A percentile compares a stretch with the other conserved stretches of the same genome.
These are phyloP conservation scores for Drosophila pegasa DNA, from an alignment of 2,888 invertebrate genomes.

Conservation along the genomic window DNA sequence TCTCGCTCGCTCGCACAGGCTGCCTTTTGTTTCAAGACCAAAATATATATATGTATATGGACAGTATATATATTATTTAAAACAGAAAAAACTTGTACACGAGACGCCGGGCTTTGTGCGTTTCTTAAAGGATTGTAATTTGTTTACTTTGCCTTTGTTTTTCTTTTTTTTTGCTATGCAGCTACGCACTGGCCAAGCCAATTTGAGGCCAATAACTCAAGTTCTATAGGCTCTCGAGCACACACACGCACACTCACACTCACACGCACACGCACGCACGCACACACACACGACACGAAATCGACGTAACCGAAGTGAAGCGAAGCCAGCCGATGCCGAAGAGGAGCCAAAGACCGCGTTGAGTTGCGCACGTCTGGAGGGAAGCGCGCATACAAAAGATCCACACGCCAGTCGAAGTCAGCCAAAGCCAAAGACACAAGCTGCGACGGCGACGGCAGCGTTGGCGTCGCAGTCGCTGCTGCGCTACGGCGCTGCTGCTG, in stretches of 20 bases:
- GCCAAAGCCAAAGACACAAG: slow-evolving; percentile 58
- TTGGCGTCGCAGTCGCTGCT: slow-evolving; percentile 22
- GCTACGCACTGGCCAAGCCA: slow-evolving; percentile 40
- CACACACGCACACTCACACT: slow-evolving; percentile 24
- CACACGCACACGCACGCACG: slow-evolving; percentile 10
- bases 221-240: slow-evolving; percentile 35
- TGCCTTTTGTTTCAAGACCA: slow-evolving; percentile 51
- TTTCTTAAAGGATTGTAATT: slow-evolving; percentile 25
- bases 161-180: slow-evolving; percentile 21
- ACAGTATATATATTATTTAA: slow-evolving; percentile 4
- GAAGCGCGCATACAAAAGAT: slow-evolving; percentile 77
- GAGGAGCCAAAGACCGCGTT: slow-evolving; percentile 71
- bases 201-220: slow-evolving; percentile 59
- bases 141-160: slow-evolving; percentile 33
- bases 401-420: slow-evolving; percentile 68
- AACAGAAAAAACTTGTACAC: background rate
- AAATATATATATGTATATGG: slow-evolving; percentile 5
- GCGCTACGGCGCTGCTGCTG: slow-evolving; percentile 4
- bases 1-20: slow-evolving; percentile 4
- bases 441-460: slow-evolving; percentile 37
- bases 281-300: slow-evolving; percentile 31
- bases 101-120: slow-evolving; percentile 27
- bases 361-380: slow-evolving; percentile 77
- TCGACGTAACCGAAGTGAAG: slow-evolving; percentile 45
- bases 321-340: slow-evolving; percentile 50